Base-by-base conservation (phyloP, 2,888 invertebrate genomes). In the Caenorhabditis wallacei region DNA sequence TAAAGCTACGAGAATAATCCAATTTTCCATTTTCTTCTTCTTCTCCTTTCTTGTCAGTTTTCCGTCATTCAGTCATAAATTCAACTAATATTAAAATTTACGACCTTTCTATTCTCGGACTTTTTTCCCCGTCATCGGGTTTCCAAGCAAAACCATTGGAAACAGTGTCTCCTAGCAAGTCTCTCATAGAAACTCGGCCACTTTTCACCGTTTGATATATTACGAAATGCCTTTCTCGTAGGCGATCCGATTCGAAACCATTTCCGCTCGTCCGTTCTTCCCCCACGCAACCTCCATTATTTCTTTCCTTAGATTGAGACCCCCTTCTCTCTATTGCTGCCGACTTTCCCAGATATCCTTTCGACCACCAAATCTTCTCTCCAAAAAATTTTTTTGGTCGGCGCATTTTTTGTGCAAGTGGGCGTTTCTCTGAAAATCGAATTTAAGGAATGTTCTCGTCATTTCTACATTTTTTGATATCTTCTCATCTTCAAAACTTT, bases 151-250 rank as follows among this genome's bases (percentile, higher is more conserved):
- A 56, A 57, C 61, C 48, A 37, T 51, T 63, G 59, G 59, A 66
- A 37, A 66, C 46, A 4, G 7, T 43, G 43, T 66, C 22, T 22
- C 48, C 18, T 30, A 71, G 37, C 46, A 18, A 57, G 59, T 71
- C 37, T 71, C 24, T 48, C 22, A 22, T n/a, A 10, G 16, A 71
- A 71, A 74, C 64, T 68, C 68, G 57, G 68, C 22, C 57, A 53
- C 53, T 48, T 24, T 59, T n/a, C 57, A 10, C 63, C 56, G 35
- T 35, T 57, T 61, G 74, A 76, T 76, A 76, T 76, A 78, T 78
- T 69, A 78, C 69, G 69, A 78, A 78, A 78, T 70, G 78, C 69
- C 63, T 46, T 69, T 70, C 46, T 48, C 64, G 69, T 63, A 69
- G 40, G 35, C 69, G 69, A 70, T 78, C 53, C 78, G 56, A 69